A percentile compares a stretch with the other conserved stretches of the same genome.
Evolutionary conservation across 1,140 invertebrate genomes (phyloP).

Genomic region (Akabosia matsudoensis): DNA sequence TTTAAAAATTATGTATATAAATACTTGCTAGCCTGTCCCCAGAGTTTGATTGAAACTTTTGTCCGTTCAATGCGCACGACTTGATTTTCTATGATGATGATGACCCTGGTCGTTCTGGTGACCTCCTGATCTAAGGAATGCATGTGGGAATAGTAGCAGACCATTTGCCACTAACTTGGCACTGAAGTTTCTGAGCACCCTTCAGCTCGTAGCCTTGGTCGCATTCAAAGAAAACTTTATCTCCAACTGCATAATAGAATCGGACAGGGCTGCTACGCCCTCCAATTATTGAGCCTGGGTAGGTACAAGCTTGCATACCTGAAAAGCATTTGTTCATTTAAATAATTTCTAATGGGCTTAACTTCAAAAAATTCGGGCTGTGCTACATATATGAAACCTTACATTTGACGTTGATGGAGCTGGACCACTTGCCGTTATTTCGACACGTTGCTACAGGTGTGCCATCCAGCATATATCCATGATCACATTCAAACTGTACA

Average conservation of each 20-base stretch:
- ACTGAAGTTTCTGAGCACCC: conserved; percentile 72
- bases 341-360: background rate
- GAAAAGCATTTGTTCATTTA: too few relatives aligned
- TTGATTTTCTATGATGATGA: too few relatives aligned
- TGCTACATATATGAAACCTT: too few relatives aligned
- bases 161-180: conserved; percentile 78
- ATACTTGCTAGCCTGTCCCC: too few relatives aligned
- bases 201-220: conserved; percentile 69
- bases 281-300: conserved; percentile 79
- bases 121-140: background rate
- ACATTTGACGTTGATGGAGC: conserved; percentile 71
- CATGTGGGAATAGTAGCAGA: conserved; percentile 63
- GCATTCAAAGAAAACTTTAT: conserved; percentile 79
- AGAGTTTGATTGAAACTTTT: too few relatives aligned
- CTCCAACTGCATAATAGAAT: conserved; percentile 79
- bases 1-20: too few relatives aligned
- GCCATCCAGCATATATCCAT: conserved; percentile 83
- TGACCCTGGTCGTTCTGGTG: too few relatives aligned
- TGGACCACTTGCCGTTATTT: conserved; percentile 82
- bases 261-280: conserved; percentile 78
- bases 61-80: too few relatives aligned
- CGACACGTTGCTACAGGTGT: conserved; percentile 78
- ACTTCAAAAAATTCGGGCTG: too few relatives aligned
- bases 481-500: conserved; percentile 78
- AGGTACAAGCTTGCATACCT: conserved; percentile 75